Conservation (phyloP, 2,888 invertebrate genomes). For the Daptonema setosum region DNA sequence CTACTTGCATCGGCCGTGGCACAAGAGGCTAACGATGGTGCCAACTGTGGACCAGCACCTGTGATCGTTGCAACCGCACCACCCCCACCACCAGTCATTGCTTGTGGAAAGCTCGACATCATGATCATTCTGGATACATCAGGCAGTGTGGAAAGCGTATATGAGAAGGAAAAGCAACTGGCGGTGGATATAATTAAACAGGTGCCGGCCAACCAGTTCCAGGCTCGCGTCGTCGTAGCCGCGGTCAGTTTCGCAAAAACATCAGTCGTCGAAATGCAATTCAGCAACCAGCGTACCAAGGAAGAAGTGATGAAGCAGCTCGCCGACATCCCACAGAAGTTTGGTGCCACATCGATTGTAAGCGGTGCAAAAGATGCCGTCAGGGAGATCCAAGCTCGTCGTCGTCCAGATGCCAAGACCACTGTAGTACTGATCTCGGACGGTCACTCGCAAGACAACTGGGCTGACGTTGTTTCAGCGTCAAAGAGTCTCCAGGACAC, state of each 20-base stretch:
- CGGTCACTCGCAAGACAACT: slow-evolving; percentile 18
- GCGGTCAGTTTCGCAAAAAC: slow-evolving; percentile 12
- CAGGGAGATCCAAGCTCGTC: neutral
- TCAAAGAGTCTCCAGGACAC: slow-evolving; percentile 11
- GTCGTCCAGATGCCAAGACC: slow-evolving; percentile 4
- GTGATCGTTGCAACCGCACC: too few relatives aligned
- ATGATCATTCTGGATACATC: slow-evolving; percentile 17
- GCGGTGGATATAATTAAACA: slow-evolving; percentile 12
- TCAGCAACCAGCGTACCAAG: neutral
- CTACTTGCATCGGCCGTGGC: too few relatives aligned
- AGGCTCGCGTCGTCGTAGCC: slow-evolving; percentile 12
- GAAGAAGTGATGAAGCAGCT: neutral
- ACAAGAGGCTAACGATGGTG: too few relatives aligned
- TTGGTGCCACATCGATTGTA: neutral
- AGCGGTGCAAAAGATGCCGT: neutral
- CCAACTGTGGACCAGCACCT: too few relatives aligned
- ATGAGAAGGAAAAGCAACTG: slow-evolving; percentile 13
- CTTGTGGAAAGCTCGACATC: slow-evolving; percentile 13
- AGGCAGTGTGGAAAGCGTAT: slow-evolving; percentile 14
- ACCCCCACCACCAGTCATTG: too few relatives aligned
- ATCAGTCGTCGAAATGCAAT: neutral
- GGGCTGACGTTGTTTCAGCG: slow-evolving; percentile 13
- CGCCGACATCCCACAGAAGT: neutral
- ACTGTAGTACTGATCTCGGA: slow-evolving; percentile 10
- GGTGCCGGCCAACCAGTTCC: slow-evolving; percentile 14